Percentiles rank a stretch among this genome's conserved stretches.
These are phyloP conservation scores for Drosophila persimilis DNA, from an alignment of 1,140 invertebrate species.

Conservation along the genomic window DNA sequence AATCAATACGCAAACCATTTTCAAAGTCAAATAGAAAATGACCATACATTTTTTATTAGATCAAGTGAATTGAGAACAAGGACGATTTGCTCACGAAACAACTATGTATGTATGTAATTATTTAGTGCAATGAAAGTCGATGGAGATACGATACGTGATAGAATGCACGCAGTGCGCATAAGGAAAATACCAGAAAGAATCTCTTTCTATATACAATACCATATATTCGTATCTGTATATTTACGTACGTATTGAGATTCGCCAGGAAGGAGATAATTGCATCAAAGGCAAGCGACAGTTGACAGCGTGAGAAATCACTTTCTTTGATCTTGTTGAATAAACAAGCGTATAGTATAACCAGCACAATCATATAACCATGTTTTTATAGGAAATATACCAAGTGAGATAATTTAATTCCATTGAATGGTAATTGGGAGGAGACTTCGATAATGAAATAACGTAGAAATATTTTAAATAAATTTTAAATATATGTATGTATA, in stretches of 20 bases:
- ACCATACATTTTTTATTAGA: conserved; percentile 41
- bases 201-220: not conserved
- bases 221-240: not conserved
- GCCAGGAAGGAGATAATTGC: conserved; percentile 37
- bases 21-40: conserved; percentile 36
- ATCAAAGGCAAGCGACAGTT: conserved; percentile 36
- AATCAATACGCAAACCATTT: conserved; percentile 44
- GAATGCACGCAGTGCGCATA: too few relatives aligned
- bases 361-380: not conserved
- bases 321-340: conserved; percentile 35
- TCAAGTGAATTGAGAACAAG: conserved; percentile 50
- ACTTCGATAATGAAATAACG: conserved; percentile 14
- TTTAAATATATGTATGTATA: not conserved
- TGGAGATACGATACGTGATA: not conserved
- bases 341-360: conserved; percentile 11
- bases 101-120: not conserved
- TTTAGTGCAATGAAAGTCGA: conserved; percentile 7
- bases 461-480: not conserved
- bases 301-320: conserved; percentile 8
- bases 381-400: conserved; percentile 2
- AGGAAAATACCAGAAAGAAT: too few relatives aligned
- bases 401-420: conserved; percentile 34
- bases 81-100: conserved; percentile 26
- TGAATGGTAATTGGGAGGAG: conserved; percentile 20
- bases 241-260: conserved; percentile 28